Conservation (phyloP, 2,888 invertebrate species). For the Seira sanloemensis region DNA sequence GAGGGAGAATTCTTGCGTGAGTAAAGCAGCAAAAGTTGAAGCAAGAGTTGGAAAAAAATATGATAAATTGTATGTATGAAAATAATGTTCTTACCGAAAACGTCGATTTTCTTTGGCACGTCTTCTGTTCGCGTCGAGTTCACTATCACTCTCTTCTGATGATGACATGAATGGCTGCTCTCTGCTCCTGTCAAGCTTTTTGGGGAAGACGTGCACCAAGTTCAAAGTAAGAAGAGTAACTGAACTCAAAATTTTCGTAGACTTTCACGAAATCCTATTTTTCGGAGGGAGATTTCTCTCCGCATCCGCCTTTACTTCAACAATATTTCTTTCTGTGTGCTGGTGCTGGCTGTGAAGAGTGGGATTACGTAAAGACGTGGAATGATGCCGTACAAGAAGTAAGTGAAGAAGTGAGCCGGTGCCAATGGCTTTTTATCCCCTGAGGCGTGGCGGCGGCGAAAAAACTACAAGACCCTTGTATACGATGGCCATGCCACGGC, state of each 20-base stretch:
- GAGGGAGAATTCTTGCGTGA: too few species aligned
- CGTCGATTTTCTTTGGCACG: background rate
- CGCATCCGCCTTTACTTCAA: constrained; percentile 17
- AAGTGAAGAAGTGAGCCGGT: constrained; percentile 43
- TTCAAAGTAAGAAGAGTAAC: constrained; percentile 10
- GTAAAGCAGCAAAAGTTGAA: too few species aligned
- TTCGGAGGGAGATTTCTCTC: background rate
- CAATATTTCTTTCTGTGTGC: background rate
- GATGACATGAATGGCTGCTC: background rate
- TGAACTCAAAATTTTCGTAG: background rate
- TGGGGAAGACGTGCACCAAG: constrained; percentile 12
- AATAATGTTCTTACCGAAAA: background rate
- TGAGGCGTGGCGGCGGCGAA: constrained; percentile 60
- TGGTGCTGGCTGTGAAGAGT: background rate
- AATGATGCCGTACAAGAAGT: constrained; percentile 1
- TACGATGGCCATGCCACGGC: background rate
- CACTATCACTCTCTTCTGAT: constrained; percentile 15
- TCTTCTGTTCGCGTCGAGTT: background rate
- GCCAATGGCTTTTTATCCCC: constrained; percentile 63
- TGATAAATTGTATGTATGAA: background rate
- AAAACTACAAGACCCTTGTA: constrained; percentile 45
- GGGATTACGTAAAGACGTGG: background rate
- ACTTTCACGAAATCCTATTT: constrained; percentile 13
- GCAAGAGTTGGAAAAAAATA: too few species aligned
- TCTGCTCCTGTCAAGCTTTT: background rate